Conservation (phyloP, 2,888 invertebrate genomes). For the Orgyia antiqua region DNA sequence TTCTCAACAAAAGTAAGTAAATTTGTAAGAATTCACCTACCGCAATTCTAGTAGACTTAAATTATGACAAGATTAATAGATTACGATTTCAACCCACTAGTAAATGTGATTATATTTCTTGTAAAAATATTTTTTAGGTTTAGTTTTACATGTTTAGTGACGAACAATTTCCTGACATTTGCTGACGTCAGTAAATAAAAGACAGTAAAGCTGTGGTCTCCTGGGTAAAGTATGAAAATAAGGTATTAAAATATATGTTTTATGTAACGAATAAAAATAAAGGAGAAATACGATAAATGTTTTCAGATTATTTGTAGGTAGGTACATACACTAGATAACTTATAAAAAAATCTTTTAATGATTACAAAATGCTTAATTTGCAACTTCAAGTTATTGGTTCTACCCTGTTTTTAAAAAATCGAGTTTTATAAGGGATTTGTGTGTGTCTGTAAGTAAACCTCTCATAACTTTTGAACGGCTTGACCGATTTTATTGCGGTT, state of each 20-base stretch:
- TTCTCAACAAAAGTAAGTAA: constrained; percentile 12
- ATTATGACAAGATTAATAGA: constrained; percentile 12
- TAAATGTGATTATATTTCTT: constrained; percentile 7
- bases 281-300: no score
- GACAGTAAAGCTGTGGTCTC: constrained; percentile 13
- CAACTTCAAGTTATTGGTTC: no score
- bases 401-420: no score
- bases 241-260: no score
- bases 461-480: no score
- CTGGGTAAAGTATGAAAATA: neutral
- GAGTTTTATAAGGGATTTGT: no score
- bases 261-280: neutral
- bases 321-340: no score
- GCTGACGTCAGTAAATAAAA: constrained; percentile 15
- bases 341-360: neutral
- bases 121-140: constrained; percentile 12
- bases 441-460: no score
- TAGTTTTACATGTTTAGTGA: constrained; percentile 10
- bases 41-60: constrained; percentile 9
- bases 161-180: constrained; percentile 13
- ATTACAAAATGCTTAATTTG: no score
- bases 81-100: constrained; percentile 11
- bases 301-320: neutral
- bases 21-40: constrained; percentile 10
- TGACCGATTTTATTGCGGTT: no score